Base-by-base conservation (phyloP, 2,888 invertebrate species). In the Beris chalybata region DNA sequence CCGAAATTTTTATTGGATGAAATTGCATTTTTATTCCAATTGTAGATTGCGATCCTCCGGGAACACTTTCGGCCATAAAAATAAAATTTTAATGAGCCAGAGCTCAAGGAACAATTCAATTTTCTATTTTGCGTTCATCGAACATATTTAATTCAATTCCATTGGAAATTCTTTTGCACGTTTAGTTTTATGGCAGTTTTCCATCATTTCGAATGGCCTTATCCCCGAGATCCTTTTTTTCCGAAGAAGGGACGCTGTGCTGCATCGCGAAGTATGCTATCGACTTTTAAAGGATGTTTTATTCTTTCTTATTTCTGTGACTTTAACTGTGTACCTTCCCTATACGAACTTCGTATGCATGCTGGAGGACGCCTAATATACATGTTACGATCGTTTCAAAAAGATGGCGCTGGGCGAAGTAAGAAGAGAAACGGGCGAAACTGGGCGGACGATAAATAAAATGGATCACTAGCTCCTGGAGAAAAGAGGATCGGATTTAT, bases 131-230 rank as follows among this genome's bases (percentile, higher is more conserved):
- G 66, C 55, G 66, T 66, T 69, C 69, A 64, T 69, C 64, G 64
- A 63, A 66, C 66, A 69, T 66, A 32, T 69, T 69, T 69, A 66
- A 68, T 68, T 68, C 68, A 68, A 69, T 69, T 57, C 53, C 58
- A 69, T 69, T 66, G 66, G 64, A 45, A 55, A 66, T 64, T 64
- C 58, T 48, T 59, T 64, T 59, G 58, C 66, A 59, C 59, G 66
- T 64, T 69, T 64, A 64, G 54, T 66, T 66, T 69, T 69, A 69
- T 69, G 54, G 66, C 57, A 45, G 64, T 66, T 69, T 69, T 69
- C 69, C 66, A 69, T 69, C 69, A 69, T 66, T 69, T 66, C 56
- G 55, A 69, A 68, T 64, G 68, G 56, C 58, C 52, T 38, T 38
- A 38, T 13, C 30, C 29, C n/a, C 30, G 29, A 22, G 38, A 61